phyloP scores from a whole-genome alignment of 2,113 vertebrate genomes.

The Melanostigma gelatinosum region DNA sequence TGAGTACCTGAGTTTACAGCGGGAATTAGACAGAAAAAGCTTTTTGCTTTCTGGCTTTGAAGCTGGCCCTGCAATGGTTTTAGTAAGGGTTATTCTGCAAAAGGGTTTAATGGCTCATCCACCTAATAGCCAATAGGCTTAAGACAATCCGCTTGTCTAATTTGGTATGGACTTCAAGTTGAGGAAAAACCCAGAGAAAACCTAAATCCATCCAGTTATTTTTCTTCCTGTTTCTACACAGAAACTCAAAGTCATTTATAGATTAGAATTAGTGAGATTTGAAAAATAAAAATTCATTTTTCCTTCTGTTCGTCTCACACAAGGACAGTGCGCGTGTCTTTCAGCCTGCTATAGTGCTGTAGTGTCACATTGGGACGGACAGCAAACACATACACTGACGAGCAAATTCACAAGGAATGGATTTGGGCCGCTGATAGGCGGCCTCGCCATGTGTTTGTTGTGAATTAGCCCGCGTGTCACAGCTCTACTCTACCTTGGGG shows the following conservation, averaged over 20 bases:
- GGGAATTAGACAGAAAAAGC: constrained; percentile 64
- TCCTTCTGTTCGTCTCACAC: neutral
- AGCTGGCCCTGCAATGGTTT: constrained; percentile 47
- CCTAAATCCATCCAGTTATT: constrained; percentile 36
- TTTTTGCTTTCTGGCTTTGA: constrained; percentile 65
- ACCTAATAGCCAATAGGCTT: constrained; percentile 74
- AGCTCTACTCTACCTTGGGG: constrained; percentile 88
- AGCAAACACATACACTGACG: constrained; percentile 1
- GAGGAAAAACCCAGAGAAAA: constrained; percentile 40
- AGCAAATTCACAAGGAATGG: neutral
- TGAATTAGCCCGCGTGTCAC: neutral
- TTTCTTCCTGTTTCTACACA: constrained; percentile 14
- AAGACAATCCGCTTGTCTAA: constrained; percentile 67
- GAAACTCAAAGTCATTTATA: constrained; percentile 23
- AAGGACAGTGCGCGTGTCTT: neutral
- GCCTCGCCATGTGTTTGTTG: neutral
- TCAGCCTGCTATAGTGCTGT: neutral
- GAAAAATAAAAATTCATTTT: neutral
- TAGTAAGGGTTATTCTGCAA: constrained; percentile 33
- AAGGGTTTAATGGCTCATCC: constrained; percentile 71
- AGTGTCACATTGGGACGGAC: constrained; percentile 8
- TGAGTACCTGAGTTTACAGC: constrained; percentile 65
- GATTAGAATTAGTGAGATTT: constrained; percentile 8
- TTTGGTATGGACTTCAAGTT: constrained; percentile 49
- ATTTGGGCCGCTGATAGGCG: neutral